Conservation (phyloP, 2,888 invertebrate species). For the Heliothis peltigera region DNA sequence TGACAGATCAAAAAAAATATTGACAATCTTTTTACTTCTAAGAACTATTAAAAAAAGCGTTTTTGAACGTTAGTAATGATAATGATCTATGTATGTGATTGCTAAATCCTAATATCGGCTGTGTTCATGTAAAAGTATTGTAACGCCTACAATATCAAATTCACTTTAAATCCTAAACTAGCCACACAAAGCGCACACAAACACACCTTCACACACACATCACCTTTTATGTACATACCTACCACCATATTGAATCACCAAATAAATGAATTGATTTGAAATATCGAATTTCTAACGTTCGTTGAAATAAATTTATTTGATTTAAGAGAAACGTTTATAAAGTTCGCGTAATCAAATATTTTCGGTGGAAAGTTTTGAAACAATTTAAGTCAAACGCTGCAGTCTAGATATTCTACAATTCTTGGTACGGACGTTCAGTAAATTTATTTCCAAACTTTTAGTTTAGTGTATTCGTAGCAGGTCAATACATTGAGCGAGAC, state of each 20-base stretch:
- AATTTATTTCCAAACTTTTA: conserved; percentile 79
- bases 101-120: neutral
- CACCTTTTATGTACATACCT: no score
- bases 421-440: conserved; percentile 68
- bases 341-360: conserved; percentile 56
- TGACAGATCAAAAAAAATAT: no score
- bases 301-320: conserved; percentile 38
- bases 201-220: no score
- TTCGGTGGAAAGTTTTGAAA: conserved; percentile 51
- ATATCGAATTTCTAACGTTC: conserved; percentile 6
- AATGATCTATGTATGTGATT: neutral
- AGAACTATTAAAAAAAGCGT: no score
- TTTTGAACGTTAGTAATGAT: neutral
- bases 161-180: neutral
- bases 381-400: conserved; percentile 47
- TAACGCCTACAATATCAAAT: neutral
- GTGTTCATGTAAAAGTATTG: neutral
- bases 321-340: conserved; percentile 31
- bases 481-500: conserved; percentile 73
- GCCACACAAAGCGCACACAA: conserved; percentile 3
- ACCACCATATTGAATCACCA: no score
- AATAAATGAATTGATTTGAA: no score
- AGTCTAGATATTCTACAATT: conserved; percentile 54
- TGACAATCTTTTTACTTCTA: no score
- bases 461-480: conserved; percentile 72